Evolutionary conservation across 1,140 invertebrate genomes (phyloP), one percentile per base, ranked within the genome.

Genomic region (Drosophila lacteicornis): DNA sequence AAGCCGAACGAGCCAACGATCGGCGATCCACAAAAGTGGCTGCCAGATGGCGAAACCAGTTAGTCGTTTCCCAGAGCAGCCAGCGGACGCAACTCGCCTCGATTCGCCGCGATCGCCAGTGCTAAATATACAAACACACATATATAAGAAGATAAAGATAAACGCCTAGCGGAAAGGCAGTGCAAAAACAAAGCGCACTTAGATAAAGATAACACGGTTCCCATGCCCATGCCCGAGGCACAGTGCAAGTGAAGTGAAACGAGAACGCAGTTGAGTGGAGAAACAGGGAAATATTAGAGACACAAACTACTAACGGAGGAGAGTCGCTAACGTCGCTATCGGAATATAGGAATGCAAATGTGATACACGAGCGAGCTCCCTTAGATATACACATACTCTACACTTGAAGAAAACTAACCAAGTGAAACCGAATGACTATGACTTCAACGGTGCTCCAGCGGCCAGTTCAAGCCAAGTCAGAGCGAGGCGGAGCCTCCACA

Each of bases 371-470:
- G 79, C 40, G 40, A 65, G 59, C 38, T 63, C 12, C 59, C 19
- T 11, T 19, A 63, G 50, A 57, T 67, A 73, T 53, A 65, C 11
- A 9, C 8, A 49, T 25, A 43, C 15, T 17, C 30, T 9, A 58
- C 22, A 63, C 61, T 69, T 42, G 25, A 47, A 22, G 53, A 27
- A 55, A 15, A 65, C 49, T 50, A 67, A 70, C 56, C 43, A 43
- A 73, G 67, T 59, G 51, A 59, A 40, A 45, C 45, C 71, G 80
- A 88, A 90, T 88, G 84, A 88, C 84, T 88, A 92, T 92, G 91
- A 91, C 88, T 92, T 92, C 91, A 78, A 92, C 91, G 55, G 70
- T 92, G 66, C 75, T 92, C 59, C 91, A 92, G 70, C 84, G 86
- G 60, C 85, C 90, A 61, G 70, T 79, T 49, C 80, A 76, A 65